Conservation (phyloP, 2,797 vertebrate species). For the Sternotherus odoratus region DNA sequence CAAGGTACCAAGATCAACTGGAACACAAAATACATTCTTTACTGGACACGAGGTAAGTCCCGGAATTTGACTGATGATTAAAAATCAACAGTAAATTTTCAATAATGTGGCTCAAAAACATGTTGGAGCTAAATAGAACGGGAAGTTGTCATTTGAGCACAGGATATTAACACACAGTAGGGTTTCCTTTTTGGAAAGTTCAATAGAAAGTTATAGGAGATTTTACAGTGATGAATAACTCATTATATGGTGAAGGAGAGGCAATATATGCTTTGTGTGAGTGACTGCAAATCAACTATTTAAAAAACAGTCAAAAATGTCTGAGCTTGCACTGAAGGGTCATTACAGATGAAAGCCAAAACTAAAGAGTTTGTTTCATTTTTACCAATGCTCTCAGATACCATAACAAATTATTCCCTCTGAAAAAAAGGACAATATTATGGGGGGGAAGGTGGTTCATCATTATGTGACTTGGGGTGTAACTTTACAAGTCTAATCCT, state of each 20-base stretch:
- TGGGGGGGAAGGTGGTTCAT: not conserved
- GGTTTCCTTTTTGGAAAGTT: conserved; percentile 35
- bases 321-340: not conserved
- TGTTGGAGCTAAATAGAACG: not conserved
- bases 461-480: not conserved
- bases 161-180: not conserved
- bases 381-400: conserved; percentile 36
- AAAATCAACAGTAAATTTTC: not conserved
- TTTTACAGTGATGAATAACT: not conserved
- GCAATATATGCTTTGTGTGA: conserved; percentile 8
- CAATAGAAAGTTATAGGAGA: conserved; percentile 9
- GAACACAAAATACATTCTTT: not conserved
- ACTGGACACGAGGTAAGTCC: not conserved
- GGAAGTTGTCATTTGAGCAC: not conserved
- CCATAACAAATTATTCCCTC: conserved; percentile 49
- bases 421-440: not conserved
- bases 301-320: not conserved
- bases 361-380: conserved; percentile 29
- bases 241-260: conserved; percentile 27
- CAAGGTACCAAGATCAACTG: conserved; percentile 45
- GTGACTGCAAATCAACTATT: not conserved
- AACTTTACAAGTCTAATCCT: not conserved
- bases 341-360: not conserved
- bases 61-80: not conserved
- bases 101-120: not conserved